These are phyloP conservation scores for Chaetodon auriga DNA, from an alignment of 2,113 vertebrate genomes.

Conservation along the genomic window DNA sequence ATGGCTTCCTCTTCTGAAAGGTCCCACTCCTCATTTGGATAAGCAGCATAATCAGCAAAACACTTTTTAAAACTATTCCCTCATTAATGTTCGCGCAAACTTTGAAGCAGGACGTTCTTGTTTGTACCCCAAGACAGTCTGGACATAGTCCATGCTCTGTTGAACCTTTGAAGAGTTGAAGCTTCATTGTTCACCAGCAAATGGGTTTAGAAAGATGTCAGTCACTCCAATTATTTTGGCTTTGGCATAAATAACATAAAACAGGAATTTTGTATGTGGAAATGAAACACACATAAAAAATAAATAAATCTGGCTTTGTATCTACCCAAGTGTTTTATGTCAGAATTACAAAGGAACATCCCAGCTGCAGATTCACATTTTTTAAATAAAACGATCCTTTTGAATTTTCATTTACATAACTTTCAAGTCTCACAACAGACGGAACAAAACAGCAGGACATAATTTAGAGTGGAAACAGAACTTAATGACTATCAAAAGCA, in stretches of 20 bases:
- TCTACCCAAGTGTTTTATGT: constrained; percentile 56
- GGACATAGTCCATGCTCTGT: constrained; percentile 49
- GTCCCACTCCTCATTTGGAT: constrained; percentile 77
- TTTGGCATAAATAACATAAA: constrained; percentile 39
- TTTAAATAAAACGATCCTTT: constrained; percentile 64
- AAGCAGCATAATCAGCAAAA: constrained; percentile 73
- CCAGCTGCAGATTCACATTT: constrained; percentile 60
- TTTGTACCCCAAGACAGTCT: constrained; percentile 53
- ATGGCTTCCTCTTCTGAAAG: constrained; percentile 81
- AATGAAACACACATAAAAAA: constrained; percentile 2
- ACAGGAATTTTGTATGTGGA: constrained; percentile 26
- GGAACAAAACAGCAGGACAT: constrained; percentile 43
- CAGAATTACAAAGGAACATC: constrained; percentile 52
- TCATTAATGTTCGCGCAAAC: constrained; percentile 66
- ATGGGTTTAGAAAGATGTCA: constrained; percentile 40
- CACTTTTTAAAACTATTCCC: constrained; percentile 62
- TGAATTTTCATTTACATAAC: constrained; percentile 66
- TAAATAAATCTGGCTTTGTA: constrained; percentile 17
- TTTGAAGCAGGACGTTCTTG: constrained; percentile 53
- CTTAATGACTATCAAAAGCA: constrained; percentile 72
- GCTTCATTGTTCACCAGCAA: constrained; percentile 32
- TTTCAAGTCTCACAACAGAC: constrained; percentile 67
- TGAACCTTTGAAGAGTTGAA: constrained; percentile 38
- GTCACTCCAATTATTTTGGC: constrained; percentile 21
- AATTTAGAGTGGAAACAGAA: constrained; percentile 68